Conservation (phyloP, 2,888 invertebrate species). For the Megastigmus dorsalis region DNA sequence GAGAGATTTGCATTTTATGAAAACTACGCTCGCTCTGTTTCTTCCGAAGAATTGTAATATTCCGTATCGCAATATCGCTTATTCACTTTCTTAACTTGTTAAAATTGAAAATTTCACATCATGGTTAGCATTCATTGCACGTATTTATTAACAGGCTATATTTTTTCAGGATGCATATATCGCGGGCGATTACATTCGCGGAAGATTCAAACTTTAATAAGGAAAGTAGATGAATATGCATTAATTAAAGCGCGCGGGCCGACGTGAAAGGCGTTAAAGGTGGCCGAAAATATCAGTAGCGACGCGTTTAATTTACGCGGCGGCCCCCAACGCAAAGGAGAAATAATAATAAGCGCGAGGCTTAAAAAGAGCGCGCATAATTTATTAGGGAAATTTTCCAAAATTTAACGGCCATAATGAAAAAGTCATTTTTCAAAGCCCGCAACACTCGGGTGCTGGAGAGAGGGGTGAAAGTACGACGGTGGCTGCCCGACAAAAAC, state of each 20-base stretch:
- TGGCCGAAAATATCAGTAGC: neutral
- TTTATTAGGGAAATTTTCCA: slow-evolving; percentile 6
- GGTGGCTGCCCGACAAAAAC: too few relatives aligned
- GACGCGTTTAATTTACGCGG: neutral
- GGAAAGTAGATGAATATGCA: neutral
- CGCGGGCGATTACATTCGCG: too few relatives aligned
- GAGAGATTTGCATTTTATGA: too few relatives aligned
- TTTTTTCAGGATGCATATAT: too few relatives aligned
- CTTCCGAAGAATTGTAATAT: too few relatives aligned
- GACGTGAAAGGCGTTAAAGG: neutral
- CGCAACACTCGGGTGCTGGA: neutral
- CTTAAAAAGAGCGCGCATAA: neutral
- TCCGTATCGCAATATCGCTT: too few relatives aligned
- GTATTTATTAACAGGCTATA: too few relatives aligned
- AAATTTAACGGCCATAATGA: slow-evolving; percentile 29
- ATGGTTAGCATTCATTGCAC: too few relatives aligned
- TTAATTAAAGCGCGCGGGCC: too few relatives aligned
- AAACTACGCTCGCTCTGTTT: too few relatives aligned
- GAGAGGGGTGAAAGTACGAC: neutral
- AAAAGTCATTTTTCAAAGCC: slow-evolving; percentile 23
- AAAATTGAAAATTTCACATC: too few relatives aligned
- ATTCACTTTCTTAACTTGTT: too few relatives aligned
- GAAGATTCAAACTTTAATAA: neutral
- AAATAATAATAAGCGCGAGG: slow-evolving; percentile 19
- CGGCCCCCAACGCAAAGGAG: neutral